A percentile compares a stretch with the other conserved stretches of the same genome.
Evolutionary conservation across 2,113 vertebrate genomes (phyloP).

Genomic region (Motacilla tschutschensis): DNA sequence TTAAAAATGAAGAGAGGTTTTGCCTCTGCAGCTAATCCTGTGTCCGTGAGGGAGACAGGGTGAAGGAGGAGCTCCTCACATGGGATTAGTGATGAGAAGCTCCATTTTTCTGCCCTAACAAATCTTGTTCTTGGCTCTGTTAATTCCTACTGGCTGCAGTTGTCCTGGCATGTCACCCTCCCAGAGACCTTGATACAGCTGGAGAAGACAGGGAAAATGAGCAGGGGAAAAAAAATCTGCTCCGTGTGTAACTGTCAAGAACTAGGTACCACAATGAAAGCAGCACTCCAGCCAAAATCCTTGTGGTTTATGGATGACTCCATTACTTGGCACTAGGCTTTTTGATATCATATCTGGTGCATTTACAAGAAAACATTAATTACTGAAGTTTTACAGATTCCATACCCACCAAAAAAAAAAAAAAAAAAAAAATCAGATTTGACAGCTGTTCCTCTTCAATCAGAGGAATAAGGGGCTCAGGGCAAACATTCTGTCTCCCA

Average conservation of each 20-base stretch:
- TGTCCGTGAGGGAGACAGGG: rapidly evolving
- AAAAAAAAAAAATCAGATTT: background rate
- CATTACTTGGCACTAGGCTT: background rate
- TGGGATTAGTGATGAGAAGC: background rate
- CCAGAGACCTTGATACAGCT: background rate
- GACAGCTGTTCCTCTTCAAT: constrained; percentile 3
- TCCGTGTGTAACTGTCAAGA: background rate
- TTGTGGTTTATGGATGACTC: background rate
- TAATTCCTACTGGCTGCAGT: background rate
- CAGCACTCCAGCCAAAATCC: background rate
- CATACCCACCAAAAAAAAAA: background rate
- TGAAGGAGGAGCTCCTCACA: background rate
- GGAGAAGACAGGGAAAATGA: background rate
- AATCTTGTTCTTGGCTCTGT: background rate
- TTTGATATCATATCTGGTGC: background rate
- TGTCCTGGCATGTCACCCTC: constrained; percentile 28
- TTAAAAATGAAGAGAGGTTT: rapidly evolving
- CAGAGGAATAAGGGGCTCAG: background rate
- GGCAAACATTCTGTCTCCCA: background rate
- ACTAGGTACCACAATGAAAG: background rate
- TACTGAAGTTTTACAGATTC: background rate
- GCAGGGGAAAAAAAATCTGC: background rate
- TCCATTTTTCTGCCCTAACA: background rate
- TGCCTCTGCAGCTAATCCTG: background rate
- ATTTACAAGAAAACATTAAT: background rate